phyloP scores from a whole-genome alignment of 2,888 invertebrate genomes.

The Rhamnusium bicolor region DNA sequence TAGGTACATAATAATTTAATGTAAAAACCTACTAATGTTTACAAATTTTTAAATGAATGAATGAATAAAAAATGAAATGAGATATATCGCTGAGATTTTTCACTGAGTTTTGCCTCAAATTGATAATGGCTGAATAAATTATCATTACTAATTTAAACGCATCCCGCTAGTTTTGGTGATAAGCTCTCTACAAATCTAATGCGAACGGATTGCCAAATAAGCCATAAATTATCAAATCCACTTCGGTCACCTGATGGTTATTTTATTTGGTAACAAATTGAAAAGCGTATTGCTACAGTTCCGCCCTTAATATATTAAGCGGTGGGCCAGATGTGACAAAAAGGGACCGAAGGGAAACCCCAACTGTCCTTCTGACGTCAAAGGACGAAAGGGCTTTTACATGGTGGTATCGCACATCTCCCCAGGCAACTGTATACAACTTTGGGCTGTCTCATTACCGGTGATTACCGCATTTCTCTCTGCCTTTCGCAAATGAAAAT shows the following conservation, averaged over 20 bases:
- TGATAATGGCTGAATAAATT: too few relatives aligned
- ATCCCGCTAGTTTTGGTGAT: too few relatives aligned
- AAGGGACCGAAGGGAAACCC: conserved; percentile 17
- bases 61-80: too few relatives aligned
- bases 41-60: too few relatives aligned
- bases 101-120: too few relatives aligned
- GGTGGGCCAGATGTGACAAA: conserved; percentile 25
- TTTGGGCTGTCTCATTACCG: conserved; percentile 12
- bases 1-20: too few relatives aligned
- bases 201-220: not conserved
- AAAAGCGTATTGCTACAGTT: conserved; percentile 17
- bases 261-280: conserved; percentile 17
- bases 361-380: conserved; percentile 11
- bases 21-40: too few relatives aligned
- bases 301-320: conserved; percentile 16
- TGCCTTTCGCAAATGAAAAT: conserved; percentile 6
- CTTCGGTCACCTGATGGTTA: conserved; percentile 5
- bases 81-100: too few relatives aligned
- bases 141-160: too few relatives aligned
- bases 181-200: too few relatives aligned
- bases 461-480: conserved; percentile 18
- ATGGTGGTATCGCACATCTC: conserved; percentile 1
- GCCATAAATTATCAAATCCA: conserved; percentile 3
- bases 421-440: conserved; percentile 22
- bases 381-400: conserved; percentile 13